Percentiles rank a stretch among this genome's conserved stretches.
Evolutionary conservation across 2,113 vertebrate species (phyloP).

Genomic region (Festucalex cinctus): DNA sequence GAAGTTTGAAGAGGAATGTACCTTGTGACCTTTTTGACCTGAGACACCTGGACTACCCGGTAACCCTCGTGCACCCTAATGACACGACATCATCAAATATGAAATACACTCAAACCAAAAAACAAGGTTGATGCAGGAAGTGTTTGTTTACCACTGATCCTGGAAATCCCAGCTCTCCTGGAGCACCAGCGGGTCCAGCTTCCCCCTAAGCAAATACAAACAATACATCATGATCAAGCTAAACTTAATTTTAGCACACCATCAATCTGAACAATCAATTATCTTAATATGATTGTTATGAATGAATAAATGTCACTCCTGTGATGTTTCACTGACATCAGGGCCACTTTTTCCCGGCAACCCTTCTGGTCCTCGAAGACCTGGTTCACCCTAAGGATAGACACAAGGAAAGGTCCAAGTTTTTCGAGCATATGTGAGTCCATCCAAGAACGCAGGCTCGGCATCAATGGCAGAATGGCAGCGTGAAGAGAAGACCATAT

Average conservation of each 20-base stretch:
- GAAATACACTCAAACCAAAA: background rate
- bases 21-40: slow-evolving; percentile 88
- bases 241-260: background rate
- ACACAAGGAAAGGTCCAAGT: background rate
- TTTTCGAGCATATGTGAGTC: background rate
- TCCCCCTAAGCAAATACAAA: slow-evolving; percentile 76
- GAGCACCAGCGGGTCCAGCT: slow-evolving; percentile 79
- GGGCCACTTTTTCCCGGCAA: slow-evolving; percentile 84
- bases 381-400: slow-evolving; percentile 78
- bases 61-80: slow-evolving; percentile 86
- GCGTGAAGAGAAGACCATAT: slow-evolving; percentile 73
- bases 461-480: background rate
- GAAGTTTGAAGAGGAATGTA: slow-evolving; percentile 47
- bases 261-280: background rate
- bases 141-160: slow-evolving; percentile 82
- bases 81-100: background rate
- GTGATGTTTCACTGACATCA: slow-evolving; percentile 79
- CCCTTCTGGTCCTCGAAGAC: slow-evolving; percentile 89
- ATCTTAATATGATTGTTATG: background rate
- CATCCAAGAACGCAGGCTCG: background rate
- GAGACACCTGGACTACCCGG: slow-evolving; percentile 91
- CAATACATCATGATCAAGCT: background rate
- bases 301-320: background rate
- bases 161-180: slow-evolving; percentile 84
- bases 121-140: background rate